phyloP scores from a whole-genome alignment of 2,797 vertebrate genomes.

The Falco naumanni region DNA sequence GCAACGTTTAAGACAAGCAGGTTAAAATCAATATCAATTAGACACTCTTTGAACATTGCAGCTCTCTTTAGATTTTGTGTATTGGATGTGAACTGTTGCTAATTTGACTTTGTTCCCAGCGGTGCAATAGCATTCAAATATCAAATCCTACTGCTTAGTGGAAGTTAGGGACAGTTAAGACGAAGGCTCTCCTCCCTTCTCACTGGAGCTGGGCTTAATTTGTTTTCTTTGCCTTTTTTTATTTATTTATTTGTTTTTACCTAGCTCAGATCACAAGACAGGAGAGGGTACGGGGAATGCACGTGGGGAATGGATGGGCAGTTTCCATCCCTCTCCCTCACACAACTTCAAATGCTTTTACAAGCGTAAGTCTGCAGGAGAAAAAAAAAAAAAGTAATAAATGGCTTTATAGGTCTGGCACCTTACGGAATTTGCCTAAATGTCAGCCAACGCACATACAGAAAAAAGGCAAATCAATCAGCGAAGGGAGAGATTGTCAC shows the following conservation, averaged over 20 bases:
- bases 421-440: background rate
- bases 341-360: background rate
- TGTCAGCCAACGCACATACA: background rate
- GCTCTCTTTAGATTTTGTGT: slow-evolving; percentile 60
- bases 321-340: background rate
- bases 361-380: background rate
- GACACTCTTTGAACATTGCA: slow-evolving; percentile 51
- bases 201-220: background rate
- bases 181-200: background rate
- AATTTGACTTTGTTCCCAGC: slow-evolving; percentile 43
- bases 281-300: background rate
- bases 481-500: background rate
- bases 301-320: rapidly evolving
- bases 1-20: slow-evolving; percentile 25
- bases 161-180: background rate
- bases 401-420: background rate
- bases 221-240: background rate
- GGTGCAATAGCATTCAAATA: background rate
- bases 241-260: background rate
- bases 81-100: slow-evolving; percentile 57
- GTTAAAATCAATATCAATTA: slow-evolving; percentile 71
- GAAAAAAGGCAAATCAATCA: background rate
- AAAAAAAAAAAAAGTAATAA: background rate
- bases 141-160: background rate
- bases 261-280: background rate